Percentiles rank a stretch among this genome's conserved stretches.
phyloP scores from a whole-genome alignment of 1,140 invertebrate species.

The Plutomurus gul region DNA sequence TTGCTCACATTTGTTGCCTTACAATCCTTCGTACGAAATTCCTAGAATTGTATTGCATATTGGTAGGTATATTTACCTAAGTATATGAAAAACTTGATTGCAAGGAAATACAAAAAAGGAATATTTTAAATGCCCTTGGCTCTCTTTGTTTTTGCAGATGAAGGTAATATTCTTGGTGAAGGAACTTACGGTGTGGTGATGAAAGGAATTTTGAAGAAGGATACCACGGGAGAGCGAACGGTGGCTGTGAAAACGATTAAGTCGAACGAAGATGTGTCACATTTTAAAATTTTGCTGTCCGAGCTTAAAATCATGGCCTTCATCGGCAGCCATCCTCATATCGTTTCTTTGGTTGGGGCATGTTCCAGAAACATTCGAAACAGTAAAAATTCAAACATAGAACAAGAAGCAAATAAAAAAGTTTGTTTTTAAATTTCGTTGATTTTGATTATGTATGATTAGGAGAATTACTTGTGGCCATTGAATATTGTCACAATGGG shows the following conservation, averaged over 20 bases:
- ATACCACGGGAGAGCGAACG: constrained; percentile 55
- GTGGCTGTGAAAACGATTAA: constrained; percentile 56
- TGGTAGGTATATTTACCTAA: background rate
- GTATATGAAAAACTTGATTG: background rate
- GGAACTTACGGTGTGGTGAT: constrained; percentile 64
- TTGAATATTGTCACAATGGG: constrained; percentile 38
- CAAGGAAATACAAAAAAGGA: background rate
- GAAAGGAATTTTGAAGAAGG: constrained; percentile 48
- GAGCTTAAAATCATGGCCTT: constrained; percentile 62
- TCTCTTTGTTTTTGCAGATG: background rate
- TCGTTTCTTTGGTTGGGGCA: constrained; percentile 64
- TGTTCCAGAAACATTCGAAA: constrained; percentile 59
- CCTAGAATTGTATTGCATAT: background rate
- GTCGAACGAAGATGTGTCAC: constrained; percentile 51
- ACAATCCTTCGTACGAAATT: constrained; percentile 23
- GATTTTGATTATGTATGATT: no score
- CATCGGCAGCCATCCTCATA: constrained; percentile 62
- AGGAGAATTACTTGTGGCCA: constrained; percentile 35
- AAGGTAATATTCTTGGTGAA: constrained; percentile 57
- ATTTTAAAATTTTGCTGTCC: constrained; percentile 59
- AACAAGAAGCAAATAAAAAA: background rate
- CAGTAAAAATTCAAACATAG: background rate
- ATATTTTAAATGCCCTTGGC: background rate
- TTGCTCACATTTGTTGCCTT: constrained; percentile 21
- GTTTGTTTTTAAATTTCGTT: background rate